These are phyloP conservation scores for Porphyrio hochstetteri DNA, from an alignment of 2,113 vertebrate species.

Conservation along the genomic window DNA sequence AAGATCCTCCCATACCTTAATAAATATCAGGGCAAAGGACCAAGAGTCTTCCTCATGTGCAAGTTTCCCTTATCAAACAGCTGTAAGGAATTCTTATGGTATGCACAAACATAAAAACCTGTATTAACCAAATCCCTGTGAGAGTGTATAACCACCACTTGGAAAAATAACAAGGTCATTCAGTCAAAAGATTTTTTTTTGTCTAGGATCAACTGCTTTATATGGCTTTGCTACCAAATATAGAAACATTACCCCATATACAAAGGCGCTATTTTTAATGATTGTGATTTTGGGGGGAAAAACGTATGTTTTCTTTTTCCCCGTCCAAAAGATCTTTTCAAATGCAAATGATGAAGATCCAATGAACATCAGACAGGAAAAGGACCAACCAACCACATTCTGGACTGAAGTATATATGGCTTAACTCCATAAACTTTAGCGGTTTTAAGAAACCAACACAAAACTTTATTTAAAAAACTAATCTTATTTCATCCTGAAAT, in stretches of 20 bases:
- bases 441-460: not conserved
- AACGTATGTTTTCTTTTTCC: not conserved
- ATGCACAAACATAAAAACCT: not conserved
- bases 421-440: not conserved
- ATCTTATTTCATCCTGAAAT: not conserved
- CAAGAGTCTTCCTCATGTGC: not conserved
- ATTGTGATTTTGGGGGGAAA: not conserved
- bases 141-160: not conserved
- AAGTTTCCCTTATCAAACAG: not conserved
- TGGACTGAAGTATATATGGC: not conserved
- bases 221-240: constrained; percentile 29
- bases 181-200: constrained; percentile 45
- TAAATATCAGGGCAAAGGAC: constrained; percentile 7
- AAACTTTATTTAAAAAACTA: not conserved
- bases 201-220: constrained; percentile 43
- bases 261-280: not conserved
- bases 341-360: not conserved
- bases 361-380: not conserved
- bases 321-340: not conserved
- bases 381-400: not conserved
- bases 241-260: not conserved
- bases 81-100: not conserved
- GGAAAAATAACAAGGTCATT: constrained; percentile 49
- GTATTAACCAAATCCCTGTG: not conserved
- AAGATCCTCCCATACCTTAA: constrained; percentile 20